Conservation (phyloP, 23 tunicate species). For the Styela clava region DNA sequence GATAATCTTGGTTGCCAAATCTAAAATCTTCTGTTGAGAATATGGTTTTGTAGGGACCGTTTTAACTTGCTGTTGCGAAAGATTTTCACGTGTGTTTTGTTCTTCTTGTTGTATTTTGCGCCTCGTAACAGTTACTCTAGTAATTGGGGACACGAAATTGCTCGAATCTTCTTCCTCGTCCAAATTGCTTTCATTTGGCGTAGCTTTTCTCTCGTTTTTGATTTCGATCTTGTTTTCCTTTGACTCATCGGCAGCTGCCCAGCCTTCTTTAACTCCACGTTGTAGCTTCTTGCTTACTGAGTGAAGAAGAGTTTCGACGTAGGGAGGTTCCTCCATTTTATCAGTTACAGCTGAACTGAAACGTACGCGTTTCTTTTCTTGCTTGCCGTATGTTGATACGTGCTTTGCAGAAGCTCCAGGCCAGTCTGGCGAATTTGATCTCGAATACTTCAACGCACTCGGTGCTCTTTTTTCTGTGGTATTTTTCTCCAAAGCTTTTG, state of each 20-base stretch:
- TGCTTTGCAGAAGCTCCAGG: slow-evolving; percentile 17
- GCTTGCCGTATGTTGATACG: background rate
- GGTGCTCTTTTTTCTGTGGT: background rate
- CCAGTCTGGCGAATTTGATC: slow-evolving; percentile 25
- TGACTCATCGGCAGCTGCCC: background rate
- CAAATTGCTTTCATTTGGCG: slow-evolving; percentile 12
- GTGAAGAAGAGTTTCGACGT: slow-evolving; percentile 45
- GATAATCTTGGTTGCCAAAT: slow-evolving; percentile 39
- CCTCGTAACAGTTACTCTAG: slow-evolving; percentile 80
- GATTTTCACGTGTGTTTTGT: background rate
- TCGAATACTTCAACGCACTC: background rate
- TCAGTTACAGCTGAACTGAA: slow-evolving; percentile 76
- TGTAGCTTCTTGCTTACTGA: slow-evolving; percentile 38
- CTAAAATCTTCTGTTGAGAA: slow-evolving; percentile 25
- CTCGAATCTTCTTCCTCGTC: slow-evolving; percentile 33
- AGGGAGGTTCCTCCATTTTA: slow-evolving; percentile 68
- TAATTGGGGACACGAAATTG: slow-evolving; percentile 62
- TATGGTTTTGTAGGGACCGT: background rate
- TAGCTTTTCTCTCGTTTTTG: background rate
- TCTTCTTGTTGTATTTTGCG: slow-evolving; percentile 33
- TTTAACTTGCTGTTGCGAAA: background rate
- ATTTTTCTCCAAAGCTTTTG: too few species aligned
- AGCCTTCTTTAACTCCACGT: slow-evolving; percentile 24
- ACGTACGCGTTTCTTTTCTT: slow-evolving; percentile 50
- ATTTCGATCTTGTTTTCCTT: background rate